Percentiles rank a stretch among this genome's conserved stretches.
These are phyloP conservation scores for Pherbina coryleti DNA, from an alignment of 2,888 invertebrate genomes.

Conservation along the genomic window DNA sequence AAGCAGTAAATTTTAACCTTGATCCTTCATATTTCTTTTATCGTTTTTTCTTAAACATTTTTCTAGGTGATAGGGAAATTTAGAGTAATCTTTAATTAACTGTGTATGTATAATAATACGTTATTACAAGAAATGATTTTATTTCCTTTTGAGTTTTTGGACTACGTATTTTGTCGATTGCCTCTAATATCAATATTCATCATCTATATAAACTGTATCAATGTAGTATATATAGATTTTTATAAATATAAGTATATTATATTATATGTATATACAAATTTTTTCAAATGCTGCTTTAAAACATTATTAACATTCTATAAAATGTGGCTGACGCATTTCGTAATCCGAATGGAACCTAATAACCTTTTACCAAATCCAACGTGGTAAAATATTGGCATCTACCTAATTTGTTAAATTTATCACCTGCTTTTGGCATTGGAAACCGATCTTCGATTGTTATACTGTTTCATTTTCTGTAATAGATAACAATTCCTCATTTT, in stretches of 20 bases:
- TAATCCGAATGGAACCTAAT: constrained; percentile 46
- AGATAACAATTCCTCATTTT: constrained; percentile 44
- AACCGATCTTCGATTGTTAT: constrained; percentile 36
- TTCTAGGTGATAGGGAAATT: constrained; percentile 23
- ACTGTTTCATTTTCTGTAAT: constrained; percentile 37
- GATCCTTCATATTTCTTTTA: not conserved
- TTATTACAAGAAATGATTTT: constrained; percentile 43
- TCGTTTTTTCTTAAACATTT: constrained; percentile 20
- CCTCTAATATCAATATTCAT: constrained; percentile 41
- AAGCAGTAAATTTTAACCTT: no score
- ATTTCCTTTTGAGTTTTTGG: constrained; percentile 38
- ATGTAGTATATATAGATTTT: no score
- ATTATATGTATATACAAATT: no score
- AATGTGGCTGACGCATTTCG: constrained; percentile 2
- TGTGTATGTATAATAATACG: constrained; percentile 38
- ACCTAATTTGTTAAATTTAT: constrained; percentile 40
- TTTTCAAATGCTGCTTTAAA: constrained; percentile 39
- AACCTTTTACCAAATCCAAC: constrained; percentile 33
- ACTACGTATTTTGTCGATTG: not conserved
- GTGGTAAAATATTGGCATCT: constrained; percentile 40
- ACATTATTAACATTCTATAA: constrained; percentile 44
- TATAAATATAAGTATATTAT: no score
- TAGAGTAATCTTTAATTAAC: constrained; percentile 18
- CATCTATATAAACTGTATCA: constrained; percentile 43
- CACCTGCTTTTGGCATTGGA: constrained; percentile 38